Evolutionary conservation across 2,797 vertebrate species (phyloP).

Genomic region (Gymnodraco acuticeps): DNA sequence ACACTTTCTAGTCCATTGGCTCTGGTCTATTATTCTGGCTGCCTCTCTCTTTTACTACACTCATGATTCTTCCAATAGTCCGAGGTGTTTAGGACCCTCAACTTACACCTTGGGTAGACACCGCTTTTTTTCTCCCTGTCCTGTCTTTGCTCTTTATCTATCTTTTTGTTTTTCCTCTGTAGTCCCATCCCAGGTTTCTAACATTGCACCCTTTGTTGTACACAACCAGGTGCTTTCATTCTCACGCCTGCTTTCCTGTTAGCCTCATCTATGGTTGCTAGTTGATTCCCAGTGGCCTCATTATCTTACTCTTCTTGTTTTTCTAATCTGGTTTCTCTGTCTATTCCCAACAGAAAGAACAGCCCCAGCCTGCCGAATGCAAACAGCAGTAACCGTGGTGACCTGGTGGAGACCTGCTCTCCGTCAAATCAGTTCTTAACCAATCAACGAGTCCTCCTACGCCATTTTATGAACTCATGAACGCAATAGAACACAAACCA

Average conservation of each 20-base stretch:
- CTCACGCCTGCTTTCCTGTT: conserved; percentile 38
- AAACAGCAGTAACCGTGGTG: conserved; percentile 94
- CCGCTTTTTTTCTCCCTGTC: not conserved
- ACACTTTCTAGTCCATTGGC: conserved; percentile 44
- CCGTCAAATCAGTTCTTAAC: conserved; percentile 70
- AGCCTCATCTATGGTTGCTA: conserved; percentile 22
- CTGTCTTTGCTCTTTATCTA: conserved; percentile 18
- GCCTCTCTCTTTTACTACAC: conserved; percentile 48
- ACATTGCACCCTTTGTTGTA: conserved; percentile 39
- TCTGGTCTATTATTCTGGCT: conserved; percentile 59
- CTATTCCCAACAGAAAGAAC: conserved; percentile 87
- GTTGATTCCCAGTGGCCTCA: conserved; percentile 23
- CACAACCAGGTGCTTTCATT: conserved; percentile 37
- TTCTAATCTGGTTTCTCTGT: conserved; percentile 8
- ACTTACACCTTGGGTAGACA: conserved; percentile 46
- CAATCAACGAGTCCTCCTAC: conserved; percentile 67
- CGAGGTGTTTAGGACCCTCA: conserved; percentile 20
- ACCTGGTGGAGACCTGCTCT: conserved; percentile 70
- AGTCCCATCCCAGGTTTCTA: conserved; percentile 61
- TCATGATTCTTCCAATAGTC: conserved; percentile 41
- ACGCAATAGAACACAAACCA: conserved; percentile 83
- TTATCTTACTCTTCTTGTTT: not conserved
- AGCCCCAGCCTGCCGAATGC: conserved; percentile 95
- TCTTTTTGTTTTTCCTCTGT: conserved; percentile 21
- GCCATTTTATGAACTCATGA: conserved; percentile 85